Evolutionary conservation across 2,113 vertebrate species (phyloP), one percentile per base, ranked within the genome.

Genomic region (Aix galericulata): DNA sequence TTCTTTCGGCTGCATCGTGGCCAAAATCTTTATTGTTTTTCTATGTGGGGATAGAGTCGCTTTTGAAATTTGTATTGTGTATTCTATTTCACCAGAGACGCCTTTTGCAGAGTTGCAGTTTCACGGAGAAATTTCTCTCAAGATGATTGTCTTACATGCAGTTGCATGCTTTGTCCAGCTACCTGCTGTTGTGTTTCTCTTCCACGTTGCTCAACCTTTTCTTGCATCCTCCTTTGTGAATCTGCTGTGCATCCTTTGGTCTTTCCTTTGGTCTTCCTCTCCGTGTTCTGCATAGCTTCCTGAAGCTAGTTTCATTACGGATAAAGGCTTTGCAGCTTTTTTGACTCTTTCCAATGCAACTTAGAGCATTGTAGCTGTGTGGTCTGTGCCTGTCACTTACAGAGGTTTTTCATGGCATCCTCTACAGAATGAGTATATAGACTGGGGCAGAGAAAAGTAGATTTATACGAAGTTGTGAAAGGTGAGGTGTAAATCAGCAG

Each of bases 281-380:
- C n/a, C 1, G 1, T 27, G 42, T 91, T 81, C 21, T 55, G 1
- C 40, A 2, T 67, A 42, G 25, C 9, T 87, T 23, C 17, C 48
- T 84, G 34, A 13, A 86, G 31, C 27, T 32, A n/a, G 13, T 59
- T 80, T 13, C 9, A 8, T 32, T 32, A 26, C 0, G 2, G n/a
- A 14, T 40, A 18, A 67, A 71, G 23, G 32, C 48, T 91, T 62
- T 93, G 40, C 29, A 81, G 50, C 0, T 0, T 7, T n/a, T 7
- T 50, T 67, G 14, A 48, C 46, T 55, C 8, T 26, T 50, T 56
- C 26, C 71, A 7, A 6, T 74, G 3, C 8, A 71, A 14, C 1
- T 3, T 9, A 40, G 21, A 62, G 8, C 2, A 0, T 26, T 71
- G 7, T 25, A 52, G 32, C 20, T 59, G 27, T 8, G 9, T 25